Conservation (phyloP, 2,888 invertebrate species). For the Camponotus fellah region DNA sequence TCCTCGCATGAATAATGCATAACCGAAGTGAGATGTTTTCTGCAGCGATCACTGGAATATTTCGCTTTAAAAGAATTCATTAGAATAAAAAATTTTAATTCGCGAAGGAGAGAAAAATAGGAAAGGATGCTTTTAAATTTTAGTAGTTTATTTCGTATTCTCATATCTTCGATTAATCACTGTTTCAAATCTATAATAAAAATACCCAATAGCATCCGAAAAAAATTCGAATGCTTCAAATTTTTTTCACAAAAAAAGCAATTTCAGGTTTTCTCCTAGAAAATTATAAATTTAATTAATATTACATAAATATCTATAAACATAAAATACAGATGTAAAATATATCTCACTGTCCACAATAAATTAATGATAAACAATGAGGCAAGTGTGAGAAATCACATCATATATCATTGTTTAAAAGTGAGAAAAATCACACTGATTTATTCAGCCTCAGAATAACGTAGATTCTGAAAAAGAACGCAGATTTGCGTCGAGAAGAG, state of each 20-base stretch:
- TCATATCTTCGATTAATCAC: neutral
- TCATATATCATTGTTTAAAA: neutral
- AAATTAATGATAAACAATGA: neutral
- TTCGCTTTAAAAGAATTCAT: neutral
- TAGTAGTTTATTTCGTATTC: neutral
- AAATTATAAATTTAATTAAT: neutral
- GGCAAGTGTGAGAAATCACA: neutral
- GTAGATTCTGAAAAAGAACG: neutral
- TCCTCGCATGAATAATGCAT: conserved; percentile 39
- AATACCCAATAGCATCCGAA: no score
- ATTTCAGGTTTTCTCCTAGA: neutral
- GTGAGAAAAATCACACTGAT: neutral
- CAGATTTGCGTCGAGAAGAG: neutral
- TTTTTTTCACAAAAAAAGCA: neutral
- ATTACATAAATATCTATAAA: neutral
- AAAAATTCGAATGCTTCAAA: no score
- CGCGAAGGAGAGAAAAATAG: neutral
- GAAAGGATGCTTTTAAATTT: no score
- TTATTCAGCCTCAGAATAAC: neutral
- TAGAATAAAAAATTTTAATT: neutral
- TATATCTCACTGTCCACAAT: neutral
- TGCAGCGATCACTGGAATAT: conserved; percentile 2
- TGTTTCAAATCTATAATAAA: neutral
- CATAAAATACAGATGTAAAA: neutral
- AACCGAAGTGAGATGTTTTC: neutral